Conservation (phyloP, 2,113 vertebrate species). For the Lucifuga dentata region DNA sequence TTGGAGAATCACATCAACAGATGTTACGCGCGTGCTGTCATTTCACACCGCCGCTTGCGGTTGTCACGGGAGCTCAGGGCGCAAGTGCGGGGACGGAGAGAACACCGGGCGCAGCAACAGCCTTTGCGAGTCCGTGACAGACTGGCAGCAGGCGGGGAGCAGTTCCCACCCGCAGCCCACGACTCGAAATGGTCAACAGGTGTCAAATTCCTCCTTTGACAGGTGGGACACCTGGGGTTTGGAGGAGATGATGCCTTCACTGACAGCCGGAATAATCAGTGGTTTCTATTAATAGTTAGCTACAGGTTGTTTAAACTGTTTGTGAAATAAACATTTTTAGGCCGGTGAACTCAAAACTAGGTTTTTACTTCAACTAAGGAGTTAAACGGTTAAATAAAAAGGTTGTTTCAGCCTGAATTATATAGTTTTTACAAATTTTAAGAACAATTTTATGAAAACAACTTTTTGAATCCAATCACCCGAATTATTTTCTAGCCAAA, state of each 20-base stretch:
- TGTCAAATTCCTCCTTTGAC: constrained; percentile 74
- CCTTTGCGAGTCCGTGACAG: constrained; percentile 36
- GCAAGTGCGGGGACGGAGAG: background rate
- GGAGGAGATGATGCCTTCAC: background rate
- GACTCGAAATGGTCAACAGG: constrained; percentile 63
- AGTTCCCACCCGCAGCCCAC: constrained; percentile 13
- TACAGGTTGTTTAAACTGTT: too few relatives aligned
- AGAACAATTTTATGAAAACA: too few relatives aligned
- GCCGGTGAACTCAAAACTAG: too few relatives aligned
- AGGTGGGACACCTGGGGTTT: constrained; percentile 75
- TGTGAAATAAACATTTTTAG: too few relatives aligned
- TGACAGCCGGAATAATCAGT: too few relatives aligned
- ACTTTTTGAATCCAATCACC: too few relatives aligned
- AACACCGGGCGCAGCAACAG: constrained; percentile 29
- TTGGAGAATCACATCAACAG: constrained; percentile 79
- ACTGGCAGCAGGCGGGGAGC: constrained; percentile 27
- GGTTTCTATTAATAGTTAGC: background rate
- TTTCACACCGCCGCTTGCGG: constrained; percentile 71
- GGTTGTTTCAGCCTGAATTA: too few relatives aligned
- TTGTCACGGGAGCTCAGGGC: constrained; percentile 56
- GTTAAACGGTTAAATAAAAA: too few relatives aligned
- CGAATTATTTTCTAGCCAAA: too few relatives aligned
- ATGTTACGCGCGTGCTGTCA: constrained; percentile 82
- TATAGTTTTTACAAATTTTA: too few relatives aligned
- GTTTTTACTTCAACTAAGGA: too few relatives aligned